A percentile compares a stretch with the other conserved stretches of the same genome.
phyloP scores from a whole-genome alignment of 2,797 vertebrate species.

The Crenichthys baileyi region DNA sequence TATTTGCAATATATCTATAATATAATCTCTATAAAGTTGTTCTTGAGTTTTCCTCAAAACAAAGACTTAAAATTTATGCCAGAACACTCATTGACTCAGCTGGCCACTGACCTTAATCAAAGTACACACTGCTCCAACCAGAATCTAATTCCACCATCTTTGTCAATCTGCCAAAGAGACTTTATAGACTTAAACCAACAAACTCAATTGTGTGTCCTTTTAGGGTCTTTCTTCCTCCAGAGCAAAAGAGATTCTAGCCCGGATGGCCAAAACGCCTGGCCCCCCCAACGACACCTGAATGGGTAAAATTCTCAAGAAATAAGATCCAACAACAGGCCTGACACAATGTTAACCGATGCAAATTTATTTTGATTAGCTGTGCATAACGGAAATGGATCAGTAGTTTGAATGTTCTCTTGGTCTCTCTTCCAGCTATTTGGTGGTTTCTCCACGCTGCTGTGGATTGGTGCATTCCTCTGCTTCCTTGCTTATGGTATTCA shows the following conservation, averaged over 20 bases:
- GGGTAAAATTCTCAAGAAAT: conserved; percentile 93
- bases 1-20: conserved; percentile 15
- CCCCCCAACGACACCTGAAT: conserved; percentile 97
- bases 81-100: conserved; percentile 34
- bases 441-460: conserved; percentile 94
- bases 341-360: conserved; percentile 30
- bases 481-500: conserved; percentile 91
- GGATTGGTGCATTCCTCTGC: conserved; percentile 95
- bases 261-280: conserved; percentile 94
- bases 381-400: not conserved
- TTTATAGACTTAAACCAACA: no score
- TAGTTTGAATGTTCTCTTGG: not conserved
- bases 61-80: conserved; percentile 62
- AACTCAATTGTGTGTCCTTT: not conserved
- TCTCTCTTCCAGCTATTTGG: conserved; percentile 85
- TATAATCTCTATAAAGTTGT: conserved; percentile 65
- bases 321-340: not conserved
- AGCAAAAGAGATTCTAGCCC: conserved; percentile 90
- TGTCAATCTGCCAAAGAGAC: not conserved
- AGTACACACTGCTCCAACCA: not conserved
- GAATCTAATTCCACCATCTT: conserved; percentile 10
- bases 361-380: not conserved
- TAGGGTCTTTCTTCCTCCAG: conserved; percentile 88
- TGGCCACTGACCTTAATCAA: conserved; percentile 6
- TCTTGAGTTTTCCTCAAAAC: conserved; percentile 63